phyloP scores from a whole-genome alignment of 2,888 invertebrate species.

The Drosophila anomelani region DNA sequence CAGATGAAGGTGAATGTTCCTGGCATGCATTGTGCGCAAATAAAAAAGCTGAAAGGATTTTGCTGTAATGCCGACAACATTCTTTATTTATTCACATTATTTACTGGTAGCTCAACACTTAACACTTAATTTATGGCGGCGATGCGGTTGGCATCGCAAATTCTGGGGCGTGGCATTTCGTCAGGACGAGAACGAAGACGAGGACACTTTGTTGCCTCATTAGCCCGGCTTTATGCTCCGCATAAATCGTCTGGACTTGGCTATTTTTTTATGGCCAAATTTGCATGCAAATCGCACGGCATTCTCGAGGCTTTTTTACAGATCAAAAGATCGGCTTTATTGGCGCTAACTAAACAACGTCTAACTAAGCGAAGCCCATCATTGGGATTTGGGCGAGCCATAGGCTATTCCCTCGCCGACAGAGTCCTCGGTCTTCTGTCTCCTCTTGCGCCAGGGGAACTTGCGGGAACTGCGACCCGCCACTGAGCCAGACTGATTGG shows the following conservation, averaged over 20 bases:
- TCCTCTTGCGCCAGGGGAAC: conserved; percentile 68
- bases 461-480: conserved; percentile 38
- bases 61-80: conserved; percentile 37
- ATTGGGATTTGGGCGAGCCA: conserved; percentile 73
- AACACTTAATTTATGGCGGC: conserved; percentile 65
- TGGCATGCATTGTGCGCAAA: conserved; percentile 29
- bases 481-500: conserved; percentile 20
- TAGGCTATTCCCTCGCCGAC: conserved; percentile 42
- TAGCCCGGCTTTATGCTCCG: conserved; percentile 53
- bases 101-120: conserved; percentile 51
- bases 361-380: conserved; percentile 54
- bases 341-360: conserved; percentile 44
- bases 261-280: conserved; percentile 44
- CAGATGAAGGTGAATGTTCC: conserved; percentile 20
- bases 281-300: conserved; percentile 51
- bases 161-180: conserved; percentile 22
- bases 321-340: conserved; percentile 43
- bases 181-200: conserved; percentile 21
- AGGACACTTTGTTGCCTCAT: conserved; percentile 58
- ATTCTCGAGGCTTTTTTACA: conserved; percentile 25
- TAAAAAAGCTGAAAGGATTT: conserved; percentile 9
- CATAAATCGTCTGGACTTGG: conserved; percentile 71
- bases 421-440: conserved; percentile 58
- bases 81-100: conserved; percentile 54
- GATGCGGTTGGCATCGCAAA: conserved; percentile 30